Evolutionary conservation across 2,113 vertebrate species (phyloP), one percentile per base, ranked within the genome.

Genomic region (Parotia lawesii): DNA sequence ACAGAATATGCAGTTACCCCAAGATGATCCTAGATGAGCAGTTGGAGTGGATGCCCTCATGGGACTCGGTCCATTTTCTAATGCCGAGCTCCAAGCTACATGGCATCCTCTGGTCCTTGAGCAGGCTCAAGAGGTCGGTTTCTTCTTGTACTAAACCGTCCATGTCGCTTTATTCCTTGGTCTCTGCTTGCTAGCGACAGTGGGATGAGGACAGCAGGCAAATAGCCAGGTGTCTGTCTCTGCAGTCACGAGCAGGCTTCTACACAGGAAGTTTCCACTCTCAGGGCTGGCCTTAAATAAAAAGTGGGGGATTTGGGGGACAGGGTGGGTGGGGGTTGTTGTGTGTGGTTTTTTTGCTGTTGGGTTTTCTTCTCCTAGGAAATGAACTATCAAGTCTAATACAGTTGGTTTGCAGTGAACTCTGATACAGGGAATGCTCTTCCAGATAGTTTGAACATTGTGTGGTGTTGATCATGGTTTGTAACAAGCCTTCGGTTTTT

Each of bases 241-340:
- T 80, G 22, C 45, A 22, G 27, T n/a, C 14, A 9, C 16, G 71
- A 65, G 25, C 24, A 82, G 31, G 12, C 10, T 57, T 76, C 44
- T 78, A 22, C 17, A 40, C 27, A 72, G 40, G 33, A 51, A 33
- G 21, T 73, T 89, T 88, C 48, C 22, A 25, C 33, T 23, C 5
- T 80, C 15, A 33, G 24, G 22, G 20, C 11, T 56, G 14, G 3
- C 40, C 60, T 86, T 83, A 75, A 80, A 44, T n/a, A 62, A 58
- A 74, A 79, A 3, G 2, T 25, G 23, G 5, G 4, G 24, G 6
- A 7, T 18, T 57, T 23, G 8, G 20, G 21, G 7, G 6, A 10
- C 1, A 5, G 23, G 10, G 15, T 37, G 57, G 7, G 6, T 8
- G 11, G 6, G 23, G 19, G 7, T 1, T 15, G 9, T 18, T 64